phyloP scores from a whole-genome alignment of 2,888 invertebrate genomes.

The Tetropium fuscum region DNA sequence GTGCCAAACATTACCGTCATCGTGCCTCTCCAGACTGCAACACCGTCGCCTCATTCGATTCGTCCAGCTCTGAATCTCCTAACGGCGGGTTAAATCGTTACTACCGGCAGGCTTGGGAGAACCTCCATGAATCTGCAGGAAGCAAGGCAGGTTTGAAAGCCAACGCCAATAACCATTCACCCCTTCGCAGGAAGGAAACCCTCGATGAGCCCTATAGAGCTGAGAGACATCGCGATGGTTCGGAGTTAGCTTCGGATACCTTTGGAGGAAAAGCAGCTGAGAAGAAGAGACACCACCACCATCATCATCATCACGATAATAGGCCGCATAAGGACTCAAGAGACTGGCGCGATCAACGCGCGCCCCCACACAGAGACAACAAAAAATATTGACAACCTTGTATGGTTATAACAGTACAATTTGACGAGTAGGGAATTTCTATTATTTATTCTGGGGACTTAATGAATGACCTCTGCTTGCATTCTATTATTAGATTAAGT shows the following conservation, averaged over 20 bases:
- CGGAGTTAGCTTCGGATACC: slow-evolving; percentile 78
- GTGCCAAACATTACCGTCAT: slow-evolving; percentile 89
- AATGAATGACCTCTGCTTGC: background rate
- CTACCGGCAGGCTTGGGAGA: slow-evolving; percentile 94
- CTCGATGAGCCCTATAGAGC: slow-evolving; percentile 74
- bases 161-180: slow-evolving; percentile 69
- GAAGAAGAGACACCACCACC: slow-evolving; percentile 80
- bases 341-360: slow-evolving; percentile 67
- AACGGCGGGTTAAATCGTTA: slow-evolving; percentile 84
- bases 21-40: slow-evolving; percentile 92
- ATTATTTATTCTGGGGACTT: slow-evolving; percentile 31
- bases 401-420: slow-evolving; percentile 62
- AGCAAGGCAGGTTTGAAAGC: slow-evolving; percentile 67
- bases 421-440: slow-evolving; percentile 53
- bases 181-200: slow-evolving; percentile 77
- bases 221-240: slow-evolving; percentile 72
- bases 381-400: slow-evolving; percentile 67
- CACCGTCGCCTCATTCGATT: slow-evolving; percentile 91
- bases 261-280: slow-evolving; percentile 67
- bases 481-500: too few relatives aligned
- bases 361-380: slow-evolving; percentile 70
- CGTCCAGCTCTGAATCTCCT: slow-evolving; percentile 87
- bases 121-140: slow-evolving; percentile 85
- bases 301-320: slow-evolving; percentile 81
- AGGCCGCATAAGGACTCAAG: slow-evolving; percentile 70